phyloP scores from a whole-genome alignment of 2,888 invertebrate species.

The Watsonalla binaria region DNA sequence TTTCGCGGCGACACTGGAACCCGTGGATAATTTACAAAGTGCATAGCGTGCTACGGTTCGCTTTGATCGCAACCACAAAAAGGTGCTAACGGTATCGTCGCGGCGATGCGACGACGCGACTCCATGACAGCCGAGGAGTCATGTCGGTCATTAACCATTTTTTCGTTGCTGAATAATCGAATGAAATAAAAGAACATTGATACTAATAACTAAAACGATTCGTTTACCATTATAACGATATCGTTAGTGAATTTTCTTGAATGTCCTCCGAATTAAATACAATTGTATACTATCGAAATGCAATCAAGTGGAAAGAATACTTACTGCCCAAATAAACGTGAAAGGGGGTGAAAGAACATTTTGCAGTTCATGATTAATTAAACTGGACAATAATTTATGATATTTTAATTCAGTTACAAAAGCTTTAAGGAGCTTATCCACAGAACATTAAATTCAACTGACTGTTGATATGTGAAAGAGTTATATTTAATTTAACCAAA shows the following conservation, averaged over 20 bases:
- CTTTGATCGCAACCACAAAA: slow-evolving; percentile 41
- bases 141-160: slow-evolving; percentile 29
- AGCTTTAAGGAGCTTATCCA: slow-evolving; percentile 24
- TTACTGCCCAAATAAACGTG: slow-evolving; percentile 26
- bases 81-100: slow-evolving; percentile 47
- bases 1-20: slow-evolving; percentile 29
- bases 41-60: slow-evolving; percentile 34
- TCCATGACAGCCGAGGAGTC: slow-evolving; percentile 18
- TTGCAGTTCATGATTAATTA: slow-evolving; percentile 40
- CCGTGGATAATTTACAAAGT: slow-evolving; percentile 55
- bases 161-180: slow-evolving; percentile 16
- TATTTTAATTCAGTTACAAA: slow-evolving; percentile 50
- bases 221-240: no score
- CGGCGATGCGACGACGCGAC: not conserved
- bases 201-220: not conserved
- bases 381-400: slow-evolving; percentile 48
- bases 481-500: not conserved
- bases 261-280: no score
- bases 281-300: no score
- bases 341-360: slow-evolving; percentile 31
- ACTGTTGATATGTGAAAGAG: not conserved
- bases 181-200: slow-evolving; percentile 3
- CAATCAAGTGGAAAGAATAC: slow-evolving; percentile 34
- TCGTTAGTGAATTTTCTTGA: no score
- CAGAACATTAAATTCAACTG: not conserved